These are phyloP conservation scores for Egretta garzetta DNA, from an alignment of 2,113 vertebrate species.

Conservation along the genomic window DNA sequence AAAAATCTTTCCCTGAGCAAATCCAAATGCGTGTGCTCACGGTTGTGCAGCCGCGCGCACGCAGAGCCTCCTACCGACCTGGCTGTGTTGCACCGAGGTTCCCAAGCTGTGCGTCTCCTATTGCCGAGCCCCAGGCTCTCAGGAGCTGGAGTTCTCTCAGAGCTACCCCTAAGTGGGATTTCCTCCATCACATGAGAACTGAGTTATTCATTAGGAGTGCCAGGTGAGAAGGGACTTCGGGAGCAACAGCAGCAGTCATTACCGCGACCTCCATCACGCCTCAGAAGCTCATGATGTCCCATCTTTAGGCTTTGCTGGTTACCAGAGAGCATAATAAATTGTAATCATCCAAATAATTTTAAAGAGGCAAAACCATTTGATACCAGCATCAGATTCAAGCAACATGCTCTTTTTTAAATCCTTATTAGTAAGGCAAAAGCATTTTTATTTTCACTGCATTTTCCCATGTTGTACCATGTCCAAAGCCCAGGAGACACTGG, in stretches of 20 bases:
- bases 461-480: background rate
- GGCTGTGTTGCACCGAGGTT: fast-evolving
- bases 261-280: background rate
- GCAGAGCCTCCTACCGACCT: background rate
- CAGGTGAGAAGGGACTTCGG: background rate
- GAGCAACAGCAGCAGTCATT: background rate
- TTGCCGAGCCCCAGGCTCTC: background rate
- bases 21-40: background rate
- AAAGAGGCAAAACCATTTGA: background rate
- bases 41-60: background rate
- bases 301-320: background rate
- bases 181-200: background rate
- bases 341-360: background rate
- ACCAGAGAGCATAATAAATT: background rate
- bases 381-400: background rate
- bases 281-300: background rate
- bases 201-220: background rate
- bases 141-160: background rate
- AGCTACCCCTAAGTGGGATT: background rate
- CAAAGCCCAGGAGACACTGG: background rate
- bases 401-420: fast-evolving
- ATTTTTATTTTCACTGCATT: background rate
- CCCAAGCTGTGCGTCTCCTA: background rate
- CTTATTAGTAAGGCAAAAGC: background rate
- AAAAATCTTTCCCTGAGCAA: background rate